Percentiles rank a stretch among this genome's conserved stretches.
Evolutionary conservation across 2,797 vertebrate genomes (phyloP).

Genomic region (Characodon lateralis): DNA sequence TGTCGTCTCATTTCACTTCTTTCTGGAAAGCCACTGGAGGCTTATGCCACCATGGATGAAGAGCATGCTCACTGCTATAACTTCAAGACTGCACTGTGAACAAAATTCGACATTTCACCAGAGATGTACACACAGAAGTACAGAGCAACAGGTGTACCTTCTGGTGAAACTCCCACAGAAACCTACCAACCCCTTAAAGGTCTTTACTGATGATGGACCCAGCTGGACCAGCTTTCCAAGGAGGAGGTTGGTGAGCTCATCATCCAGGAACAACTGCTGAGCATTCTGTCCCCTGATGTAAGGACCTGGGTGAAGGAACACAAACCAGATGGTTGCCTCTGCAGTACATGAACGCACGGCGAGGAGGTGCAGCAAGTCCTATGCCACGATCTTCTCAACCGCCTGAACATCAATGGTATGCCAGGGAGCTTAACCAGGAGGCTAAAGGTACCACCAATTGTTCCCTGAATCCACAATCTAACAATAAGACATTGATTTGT

Average conservation of each 20-base stretch:
- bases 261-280: background rate
- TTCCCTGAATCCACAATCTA: background rate
- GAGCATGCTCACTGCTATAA: background rate
- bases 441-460: background rate
- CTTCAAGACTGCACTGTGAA: background rate
- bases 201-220: background rate
- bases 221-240: background rate
- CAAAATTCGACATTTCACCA: background rate
- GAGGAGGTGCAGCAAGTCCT: background rate
- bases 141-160: background rate
- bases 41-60: background rate
- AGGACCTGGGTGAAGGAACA: slow-evolving; percentile 1
- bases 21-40: background rate
- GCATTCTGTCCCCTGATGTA: background rate
- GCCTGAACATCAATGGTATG: background rate
- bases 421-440: background rate
- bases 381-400: background rate
- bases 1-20: background rate
- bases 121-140: background rate
- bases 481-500: background rate
- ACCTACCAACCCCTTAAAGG: background rate
- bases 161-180: background rate
- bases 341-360: background rate
- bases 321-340: background rate
- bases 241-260: background rate